Evolutionary conservation across 2,888 invertebrate species (phyloP).

Genomic region (Danaus chrysippus): DNA sequence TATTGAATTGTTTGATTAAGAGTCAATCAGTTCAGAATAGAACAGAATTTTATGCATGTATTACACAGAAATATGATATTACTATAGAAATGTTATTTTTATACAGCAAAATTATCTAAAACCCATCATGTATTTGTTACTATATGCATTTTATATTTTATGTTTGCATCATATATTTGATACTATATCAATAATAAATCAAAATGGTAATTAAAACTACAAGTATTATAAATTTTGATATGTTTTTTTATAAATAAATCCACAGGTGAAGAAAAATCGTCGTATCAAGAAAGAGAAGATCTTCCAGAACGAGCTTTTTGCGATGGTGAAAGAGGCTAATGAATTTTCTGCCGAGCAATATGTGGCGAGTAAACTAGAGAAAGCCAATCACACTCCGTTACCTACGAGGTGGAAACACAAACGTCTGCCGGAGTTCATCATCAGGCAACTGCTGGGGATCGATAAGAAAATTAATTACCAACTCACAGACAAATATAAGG

Average conservation of each 20-base stretch:
- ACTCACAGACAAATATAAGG: conserved; percentile 69
- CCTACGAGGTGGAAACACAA: conserved; percentile 81
- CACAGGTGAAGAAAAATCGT: conserved; percentile 81
- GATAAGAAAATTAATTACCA: conserved; percentile 75
- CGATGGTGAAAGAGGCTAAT: conserved; percentile 85
- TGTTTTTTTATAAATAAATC: conserved; percentile 27
- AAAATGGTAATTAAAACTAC: no score
- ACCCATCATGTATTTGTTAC: no score
- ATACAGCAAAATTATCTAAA: no score
- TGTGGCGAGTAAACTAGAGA: conserved; percentile 81
- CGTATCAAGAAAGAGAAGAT: conserved; percentile 81
- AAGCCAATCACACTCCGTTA: conserved; percentile 80
- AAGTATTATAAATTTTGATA: background rate
- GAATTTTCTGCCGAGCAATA: conserved; percentile 87
- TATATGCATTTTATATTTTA: no score
- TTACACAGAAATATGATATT: no score
- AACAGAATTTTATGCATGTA: no score
- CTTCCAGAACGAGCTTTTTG: conserved; percentile 85
- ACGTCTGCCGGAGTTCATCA: conserved; percentile 82
- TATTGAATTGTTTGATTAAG: no score
- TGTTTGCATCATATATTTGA: no score
- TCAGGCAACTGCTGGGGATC: conserved; percentile 82
- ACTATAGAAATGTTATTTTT: no score
- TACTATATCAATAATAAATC: no score
- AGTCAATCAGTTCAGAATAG: no score